Conservation (phyloP, 2,113 vertebrate genomes). For the Nannobrachium achirus region DNA sequence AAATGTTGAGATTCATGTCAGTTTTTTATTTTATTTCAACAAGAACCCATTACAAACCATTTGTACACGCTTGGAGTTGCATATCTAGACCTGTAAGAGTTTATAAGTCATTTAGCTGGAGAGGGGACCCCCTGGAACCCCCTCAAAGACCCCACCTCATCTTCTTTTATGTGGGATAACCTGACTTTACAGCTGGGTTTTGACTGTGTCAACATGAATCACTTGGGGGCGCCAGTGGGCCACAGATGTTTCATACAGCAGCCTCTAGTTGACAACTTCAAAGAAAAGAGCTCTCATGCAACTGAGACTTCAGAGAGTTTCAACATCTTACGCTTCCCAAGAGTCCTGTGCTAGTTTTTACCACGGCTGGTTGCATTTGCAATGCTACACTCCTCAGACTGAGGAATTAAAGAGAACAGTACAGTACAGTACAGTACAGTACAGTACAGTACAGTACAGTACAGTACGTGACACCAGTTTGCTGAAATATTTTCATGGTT, state of each 20-base stretch:
- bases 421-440: background rate
- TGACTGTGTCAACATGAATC: slow-evolving; percentile 11
- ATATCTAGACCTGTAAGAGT: no score
- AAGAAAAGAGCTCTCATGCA: background rate
- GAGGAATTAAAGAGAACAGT: background rate
- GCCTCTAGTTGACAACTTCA: background rate
- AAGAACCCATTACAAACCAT: no score
- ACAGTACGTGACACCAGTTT: background rate
- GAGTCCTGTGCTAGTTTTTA: background rate
- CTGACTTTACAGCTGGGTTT: no score
- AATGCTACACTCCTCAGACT: background rate
- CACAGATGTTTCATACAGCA: background rate
- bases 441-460: background rate
- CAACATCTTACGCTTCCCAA: background rate
- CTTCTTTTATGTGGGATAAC: no score
- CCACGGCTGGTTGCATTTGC: background rate
- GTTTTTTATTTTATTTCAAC: no score
- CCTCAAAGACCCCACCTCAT: no score
- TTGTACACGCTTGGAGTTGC: no score
- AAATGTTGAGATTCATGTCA: no score
- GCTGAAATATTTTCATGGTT: no score
- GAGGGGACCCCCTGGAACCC: no score
- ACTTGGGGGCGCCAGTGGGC: slow-evolving; percentile 53
- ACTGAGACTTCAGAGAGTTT: no score
- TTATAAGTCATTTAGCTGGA: no score